These are phyloP conservation scores for Galemys pyrenaicus DNA, from an alignment of 2,113 vertebrate species.

Conservation along the genomic window DNA sequence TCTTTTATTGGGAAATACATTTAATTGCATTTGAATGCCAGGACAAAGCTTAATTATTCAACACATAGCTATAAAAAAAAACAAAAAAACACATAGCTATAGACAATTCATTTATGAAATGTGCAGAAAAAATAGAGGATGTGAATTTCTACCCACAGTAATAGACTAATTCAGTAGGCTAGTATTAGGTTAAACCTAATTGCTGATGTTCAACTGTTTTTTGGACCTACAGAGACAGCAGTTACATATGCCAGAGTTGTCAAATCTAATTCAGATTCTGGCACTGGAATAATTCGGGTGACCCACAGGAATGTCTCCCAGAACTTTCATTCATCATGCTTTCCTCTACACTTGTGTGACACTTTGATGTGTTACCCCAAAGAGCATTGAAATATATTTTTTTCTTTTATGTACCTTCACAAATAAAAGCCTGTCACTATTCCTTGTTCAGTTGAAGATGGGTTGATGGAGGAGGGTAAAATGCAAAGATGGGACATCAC, in stretches of 20 bases:
- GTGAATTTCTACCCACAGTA: neutral
- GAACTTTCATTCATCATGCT: neutral
- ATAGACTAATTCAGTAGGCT: neutral
- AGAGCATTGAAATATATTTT: neutral
- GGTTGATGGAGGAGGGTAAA: neutral
- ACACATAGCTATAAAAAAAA: neutral
- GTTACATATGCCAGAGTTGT: neutral
- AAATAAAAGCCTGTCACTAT: neutral
- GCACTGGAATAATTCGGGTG: neutral
- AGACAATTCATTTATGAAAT: neutral
- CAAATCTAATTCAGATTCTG: neutral
- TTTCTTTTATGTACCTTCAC: neutral
- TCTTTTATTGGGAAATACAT: slow-evolving; percentile 24
- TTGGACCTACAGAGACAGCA: neutral
- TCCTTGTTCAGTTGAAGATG: neutral
- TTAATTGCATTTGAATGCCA: neutral
- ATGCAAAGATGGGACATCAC: neutral
- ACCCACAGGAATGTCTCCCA: neutral
- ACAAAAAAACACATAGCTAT: neutral
- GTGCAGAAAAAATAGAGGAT: neutral
- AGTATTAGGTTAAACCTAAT: neutral
- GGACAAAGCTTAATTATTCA: neutral
- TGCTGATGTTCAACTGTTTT: neutral
- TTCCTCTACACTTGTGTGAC: neutral
- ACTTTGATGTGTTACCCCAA: neutral